A percentile compares a stretch with the other conserved stretches of the same genome.
phyloP scores from a whole-genome alignment of 2,888 invertebrate species.

The Metallyticus violacea region DNA sequence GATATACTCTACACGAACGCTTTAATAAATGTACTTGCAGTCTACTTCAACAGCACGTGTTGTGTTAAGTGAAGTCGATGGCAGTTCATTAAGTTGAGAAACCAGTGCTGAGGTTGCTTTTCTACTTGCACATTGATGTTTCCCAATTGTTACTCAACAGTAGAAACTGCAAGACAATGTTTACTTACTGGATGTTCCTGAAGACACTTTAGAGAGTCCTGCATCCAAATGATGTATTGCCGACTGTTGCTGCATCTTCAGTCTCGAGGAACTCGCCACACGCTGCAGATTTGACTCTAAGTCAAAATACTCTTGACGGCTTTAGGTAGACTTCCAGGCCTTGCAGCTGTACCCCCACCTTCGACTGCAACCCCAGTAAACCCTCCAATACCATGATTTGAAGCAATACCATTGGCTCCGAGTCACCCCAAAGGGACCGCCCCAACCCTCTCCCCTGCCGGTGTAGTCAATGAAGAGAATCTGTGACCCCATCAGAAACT shows the following conservation, averaged over 20 bases:
- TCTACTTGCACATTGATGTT: neutral
- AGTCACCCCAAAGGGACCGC: constrained; percentile 8
- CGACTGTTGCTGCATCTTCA: constrained; percentile 22
- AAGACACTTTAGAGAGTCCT: constrained; percentile 23
- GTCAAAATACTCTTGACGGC: constrained; percentile 6
- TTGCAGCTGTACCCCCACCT: neutral
- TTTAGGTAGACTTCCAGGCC: constrained; percentile 1
- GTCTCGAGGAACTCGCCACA: neutral
- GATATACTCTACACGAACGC: neutral
- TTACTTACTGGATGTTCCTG: constrained; percentile 32
- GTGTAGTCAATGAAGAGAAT: constrained; percentile 14
- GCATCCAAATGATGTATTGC: constrained; percentile 24
- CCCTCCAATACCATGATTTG: neutral
- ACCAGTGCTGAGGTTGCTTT: neutral
- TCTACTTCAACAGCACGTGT: neutral
- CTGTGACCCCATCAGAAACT: neutral
- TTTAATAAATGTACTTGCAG: neutral
- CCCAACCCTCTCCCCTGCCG: neutral
- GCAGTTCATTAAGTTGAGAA: neutral
- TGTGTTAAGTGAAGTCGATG: neutral
- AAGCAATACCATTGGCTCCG: constrained; percentile 11
- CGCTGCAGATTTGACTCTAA: neutral
- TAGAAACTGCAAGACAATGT: neutral
- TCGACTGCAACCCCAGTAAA: neutral
- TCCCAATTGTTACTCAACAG: neutral